Base-by-base conservation (phyloP, 2,888 invertebrate species). In the Brenthis ino region DNA sequence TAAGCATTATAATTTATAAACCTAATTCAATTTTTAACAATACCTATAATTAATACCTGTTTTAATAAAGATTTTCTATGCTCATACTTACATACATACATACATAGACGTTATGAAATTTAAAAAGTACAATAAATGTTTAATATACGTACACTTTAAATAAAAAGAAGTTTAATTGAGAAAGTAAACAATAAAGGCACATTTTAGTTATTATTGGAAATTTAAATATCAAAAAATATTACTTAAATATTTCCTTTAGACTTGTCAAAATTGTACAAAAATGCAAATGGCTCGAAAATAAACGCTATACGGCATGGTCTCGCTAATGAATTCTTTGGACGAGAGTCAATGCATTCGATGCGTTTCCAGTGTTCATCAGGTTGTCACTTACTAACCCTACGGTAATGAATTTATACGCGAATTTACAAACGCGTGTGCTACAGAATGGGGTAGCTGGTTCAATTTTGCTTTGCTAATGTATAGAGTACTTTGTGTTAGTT, bases 391-490 rank as follows among this genome's bases (percentile, higher is more conserved):
- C 75, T 68, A 74, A 74, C 75, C 72, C 72, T 72, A 67, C 71
- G 72, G 68, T 82, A 86, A 84, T 86, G 82, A 84, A 87, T 86
- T 83, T 84, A 85, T 85, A 82, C 82, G 65, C 73, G 76, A 78
- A 80, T 84, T 82, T 81, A 80, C 81, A 80, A 79, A 74, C 33
- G 67, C 66, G 72, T 64, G 58, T 65, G 64, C 56, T 51, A 53
- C 58, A 69, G 43, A 64, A 48, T 69, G 53, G 37, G 64, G 67
- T 58, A 60, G 28, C 50, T 65, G 68, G 50, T 51, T 20, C 64
- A 70, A 64, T 70, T 57, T 65, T 68, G 66, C 67, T 65, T 79
- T 77, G 78, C 12, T 43, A 53, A 63, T 63, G 16, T 53, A 16
- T 53, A 20, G 51, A 51, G 55, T 13, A 55, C 55, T 55, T 24